Evolutionary conservation across 2,888 invertebrate species (phyloP).

Genomic region (Drosophila rellima): DNA sequence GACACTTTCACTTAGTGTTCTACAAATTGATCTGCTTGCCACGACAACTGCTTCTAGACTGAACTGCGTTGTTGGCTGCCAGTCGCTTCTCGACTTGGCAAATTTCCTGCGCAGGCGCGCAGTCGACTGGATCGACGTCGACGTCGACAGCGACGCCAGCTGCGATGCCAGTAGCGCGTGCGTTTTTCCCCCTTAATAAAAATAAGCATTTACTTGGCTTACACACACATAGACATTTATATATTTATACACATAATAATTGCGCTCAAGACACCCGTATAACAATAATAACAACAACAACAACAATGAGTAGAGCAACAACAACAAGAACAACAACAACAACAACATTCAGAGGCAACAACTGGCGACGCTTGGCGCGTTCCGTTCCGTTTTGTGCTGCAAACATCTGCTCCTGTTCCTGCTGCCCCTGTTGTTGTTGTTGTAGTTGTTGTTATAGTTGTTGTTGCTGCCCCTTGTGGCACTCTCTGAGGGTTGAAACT

Average conservation of each 20-base stretch:
- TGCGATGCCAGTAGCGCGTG: constrained; percentile 33
- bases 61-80: constrained; percentile 48
- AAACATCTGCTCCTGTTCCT: constrained; percentile 83
- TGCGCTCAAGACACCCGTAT: constrained; percentile 68
- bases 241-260: constrained; percentile 52
- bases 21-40: constrained; percentile 49
- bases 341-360: constrained; percentile 26
- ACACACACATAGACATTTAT: constrained; percentile 6
- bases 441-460: constrained; percentile 10
- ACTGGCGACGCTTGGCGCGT: constrained; percentile 81
- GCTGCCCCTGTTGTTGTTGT: constrained; percentile 13
- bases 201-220: constrained; percentile 48
- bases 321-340: constrained; percentile 19
- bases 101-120: constrained; percentile 76
- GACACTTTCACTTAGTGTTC: constrained; percentile 1
- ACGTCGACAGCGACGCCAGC: constrained; percentile 35
- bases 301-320: constrained; percentile 28
- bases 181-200: constrained; percentile 39
- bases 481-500: constrained; percentile 74
- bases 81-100: constrained; percentile 65
- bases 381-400: constrained; percentile 69
- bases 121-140: constrained; percentile 34
- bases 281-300: constrained; percentile 15
- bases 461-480: constrained; percentile 7
- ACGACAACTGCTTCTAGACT: constrained; percentile 72